These are phyloP conservation scores for Ornithorhynchus anatinus DNA, from an alignment of 2,113 vertebrate genomes.

Conservation along the genomic window DNA sequence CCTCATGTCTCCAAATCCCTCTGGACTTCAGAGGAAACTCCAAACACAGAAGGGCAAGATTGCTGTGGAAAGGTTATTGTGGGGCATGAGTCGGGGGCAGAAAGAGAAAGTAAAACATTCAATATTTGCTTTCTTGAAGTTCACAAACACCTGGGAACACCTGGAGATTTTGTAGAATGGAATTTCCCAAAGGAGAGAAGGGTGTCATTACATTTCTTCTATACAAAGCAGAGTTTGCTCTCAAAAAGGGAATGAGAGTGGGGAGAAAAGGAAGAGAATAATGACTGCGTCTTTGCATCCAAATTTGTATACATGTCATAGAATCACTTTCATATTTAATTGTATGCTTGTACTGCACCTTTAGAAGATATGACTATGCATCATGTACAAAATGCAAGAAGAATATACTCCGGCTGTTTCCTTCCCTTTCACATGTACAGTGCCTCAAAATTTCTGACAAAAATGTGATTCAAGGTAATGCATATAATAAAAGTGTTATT, in stretches of 20 bases:
- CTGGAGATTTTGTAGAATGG: no score
- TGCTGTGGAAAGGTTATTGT: no score
- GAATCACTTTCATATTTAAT: constrained; percentile 29
- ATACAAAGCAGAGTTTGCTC: background rate
- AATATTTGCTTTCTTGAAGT: no score
- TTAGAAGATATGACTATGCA: background rate
- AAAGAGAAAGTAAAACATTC: no score
- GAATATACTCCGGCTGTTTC: background rate
- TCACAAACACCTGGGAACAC: no score
- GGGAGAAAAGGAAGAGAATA: background rate
- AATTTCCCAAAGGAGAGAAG: background rate
- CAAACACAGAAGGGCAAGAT: no score
- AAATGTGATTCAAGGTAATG: constrained; percentile 50
- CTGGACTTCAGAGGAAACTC: no score
- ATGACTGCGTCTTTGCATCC: background rate
- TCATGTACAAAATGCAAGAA: background rate
- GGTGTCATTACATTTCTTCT: background rate
- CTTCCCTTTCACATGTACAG: background rate
- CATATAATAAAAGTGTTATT: constrained; percentile 25
- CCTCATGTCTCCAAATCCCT: no score
- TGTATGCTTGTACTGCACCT: background rate
- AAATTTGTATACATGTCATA: background rate
- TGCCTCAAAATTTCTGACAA: constrained; percentile 6
- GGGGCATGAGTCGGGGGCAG: no score
- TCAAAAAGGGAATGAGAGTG: background rate